Percentiles rank a stretch among this genome's conserved stretches.
Evolutionary conservation across 2,888 invertebrate species (phyloP).

Genomic region (Eristalis tenax): DNA sequence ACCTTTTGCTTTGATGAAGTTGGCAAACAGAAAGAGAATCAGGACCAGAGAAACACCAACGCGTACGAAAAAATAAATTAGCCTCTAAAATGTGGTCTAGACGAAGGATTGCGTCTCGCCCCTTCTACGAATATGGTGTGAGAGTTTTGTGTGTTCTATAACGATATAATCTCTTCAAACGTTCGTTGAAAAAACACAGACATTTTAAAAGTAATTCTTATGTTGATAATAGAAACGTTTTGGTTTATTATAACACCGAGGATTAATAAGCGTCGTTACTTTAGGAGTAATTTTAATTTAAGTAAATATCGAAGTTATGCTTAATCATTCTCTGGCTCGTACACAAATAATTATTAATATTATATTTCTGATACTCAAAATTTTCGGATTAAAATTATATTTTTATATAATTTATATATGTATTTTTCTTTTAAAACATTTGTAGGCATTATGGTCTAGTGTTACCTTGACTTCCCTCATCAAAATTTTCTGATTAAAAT

Average conservation of each 20-base stretch:
- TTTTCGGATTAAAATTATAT: too few relatives aligned
- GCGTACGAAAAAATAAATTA: conserved; percentile 60
- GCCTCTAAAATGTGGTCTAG: conserved; percentile 58
- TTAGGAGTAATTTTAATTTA: too few relatives aligned
- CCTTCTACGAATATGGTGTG: conserved; percentile 46
- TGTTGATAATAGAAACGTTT: not conserved
- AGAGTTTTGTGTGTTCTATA: conserved; percentile 42
- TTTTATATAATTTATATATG: too few relatives aligned
- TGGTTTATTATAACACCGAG: not conserved
- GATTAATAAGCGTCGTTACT: too few relatives aligned
- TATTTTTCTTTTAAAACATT: not conserved
- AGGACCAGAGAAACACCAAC: conserved; percentile 19
- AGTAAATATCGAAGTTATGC: too few relatives aligned
- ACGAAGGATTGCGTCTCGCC: conserved; percentile 53
- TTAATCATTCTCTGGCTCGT: too few relatives aligned
- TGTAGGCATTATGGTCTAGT: too few relatives aligned
- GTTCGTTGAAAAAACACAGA: not conserved
- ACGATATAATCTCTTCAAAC: conserved; percentile 42
- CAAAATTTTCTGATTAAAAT: too few relatives aligned
- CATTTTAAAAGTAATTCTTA: not conserved
- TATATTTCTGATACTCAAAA: too few relatives aligned
- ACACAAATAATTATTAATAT: too few relatives aligned
- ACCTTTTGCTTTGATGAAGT: conserved; percentile 25
- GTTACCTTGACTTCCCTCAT: too few relatives aligned
- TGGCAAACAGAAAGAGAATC: not conserved